Base-by-base conservation (phyloP, 2,888 invertebrate genomes). In the Brachylomia viminalis region DNA sequence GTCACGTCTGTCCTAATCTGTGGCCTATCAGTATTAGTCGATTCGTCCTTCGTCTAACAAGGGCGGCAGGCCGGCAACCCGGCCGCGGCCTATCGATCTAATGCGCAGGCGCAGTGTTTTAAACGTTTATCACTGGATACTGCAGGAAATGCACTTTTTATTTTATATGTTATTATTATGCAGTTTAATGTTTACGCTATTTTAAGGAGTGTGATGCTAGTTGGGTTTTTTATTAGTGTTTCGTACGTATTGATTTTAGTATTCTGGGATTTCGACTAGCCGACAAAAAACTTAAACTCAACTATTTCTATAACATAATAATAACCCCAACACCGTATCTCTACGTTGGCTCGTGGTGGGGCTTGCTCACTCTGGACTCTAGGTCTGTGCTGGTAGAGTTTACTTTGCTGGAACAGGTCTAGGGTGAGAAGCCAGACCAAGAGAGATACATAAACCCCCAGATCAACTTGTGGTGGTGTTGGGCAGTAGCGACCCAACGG, bases 31-130 rank as follows among this genome's bases (percentile, higher is more conserved):
- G 87, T 84, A 87, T 90, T 90, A 89, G 88, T 85, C 90, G 88
- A 90, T 92, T 92, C 92, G 96, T 95, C 96, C 96, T 96, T 95
- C 93, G 93, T 93, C 95, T 95, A 95, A 95, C 95, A 96, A 96
- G 96, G 96, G 95, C 96, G 92, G 67, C 85, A 91, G 96, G 95
- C 91, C 96, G 93, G 91, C 94, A 94, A 96, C 96, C 96, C 92
- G 90, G 89, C 91, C 96, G 95, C 92, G 90, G 89, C 91, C 93
- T 93, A 94, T 93, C 94, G 92, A 88, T 93, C 95, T 95, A 95
- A 94, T 92, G 93, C 93, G 91, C 92, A 74, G 80, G 89, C 91
- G 90, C 91, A 88, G 65, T 77, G 74, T 72, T 84, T 64, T 65
- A 30, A 58, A 66, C 77, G 38, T 72, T 84, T 84, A 84, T 85